A percentile compares a stretch with the other conserved stretches of the same genome.
Conservation (phyloP, 1,140 invertebrate species). For the Drosophila cardini region DNA sequence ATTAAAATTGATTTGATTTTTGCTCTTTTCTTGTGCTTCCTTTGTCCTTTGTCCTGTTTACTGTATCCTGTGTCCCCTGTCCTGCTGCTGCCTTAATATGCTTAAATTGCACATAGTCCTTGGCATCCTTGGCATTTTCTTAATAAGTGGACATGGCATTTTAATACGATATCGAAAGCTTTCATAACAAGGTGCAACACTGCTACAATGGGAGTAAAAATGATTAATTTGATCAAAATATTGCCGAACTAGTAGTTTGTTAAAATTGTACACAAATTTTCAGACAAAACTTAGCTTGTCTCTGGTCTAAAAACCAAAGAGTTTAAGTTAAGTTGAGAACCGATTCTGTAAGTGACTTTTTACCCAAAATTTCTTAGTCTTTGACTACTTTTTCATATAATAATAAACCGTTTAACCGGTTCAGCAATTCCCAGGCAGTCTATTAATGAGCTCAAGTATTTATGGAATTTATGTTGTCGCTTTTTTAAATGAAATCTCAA, state of each 20-base stretch:
- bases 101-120: conserved; percentile 65
- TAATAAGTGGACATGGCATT: conserved; percentile 66
- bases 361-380: background rate
- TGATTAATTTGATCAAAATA: background rate
- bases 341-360: no score
- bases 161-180: conserved; percentile 52
- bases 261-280: no score
- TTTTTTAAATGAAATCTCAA: conserved; percentile 6
- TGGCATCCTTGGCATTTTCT: conserved; percentile 57
- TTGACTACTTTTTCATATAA: background rate
- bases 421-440: background rate
- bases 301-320: no score
- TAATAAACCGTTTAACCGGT: background rate
- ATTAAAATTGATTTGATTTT: conserved; percentile 84
- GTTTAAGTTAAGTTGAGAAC: no score
- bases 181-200: conserved; percentile 6
- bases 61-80: background rate
- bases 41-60: conserved; percentile 13
- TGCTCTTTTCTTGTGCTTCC: conserved; percentile 56
- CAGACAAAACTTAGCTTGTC: no score
- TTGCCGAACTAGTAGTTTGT: background rate
- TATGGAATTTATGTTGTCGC: conserved; percentile 4
- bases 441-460: conserved; percentile 9
- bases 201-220: background rate
- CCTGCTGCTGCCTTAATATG: conserved; percentile 41